Evolutionary conservation across 2,888 invertebrate species (phyloP), one percentile per base, ranked within the genome.

Genomic region (Diloba caeruleocephala): DNA sequence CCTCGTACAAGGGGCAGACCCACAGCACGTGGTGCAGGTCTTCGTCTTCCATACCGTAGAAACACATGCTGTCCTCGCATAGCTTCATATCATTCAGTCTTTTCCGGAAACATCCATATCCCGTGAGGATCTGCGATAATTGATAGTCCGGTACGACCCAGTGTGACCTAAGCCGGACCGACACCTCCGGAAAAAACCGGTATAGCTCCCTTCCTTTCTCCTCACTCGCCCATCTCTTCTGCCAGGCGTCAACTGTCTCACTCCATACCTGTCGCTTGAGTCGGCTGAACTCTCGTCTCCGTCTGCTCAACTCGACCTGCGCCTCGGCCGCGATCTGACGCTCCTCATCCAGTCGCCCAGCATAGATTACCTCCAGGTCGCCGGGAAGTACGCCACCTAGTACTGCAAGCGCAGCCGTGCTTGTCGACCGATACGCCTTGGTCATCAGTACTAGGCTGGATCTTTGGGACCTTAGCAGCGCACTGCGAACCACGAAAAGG

Each of bases 81-180:
- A 74, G 23, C 4, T 2, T 41, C 64, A 68, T 58, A 0, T 48
- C 52, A 7, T 49, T n/a, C 36, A 69, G 37, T 17, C 65, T 39
- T 29, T 52, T 39, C 9, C 55, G 39, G 5, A 21, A 21, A 4
- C 21, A 21, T 1, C 21, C 21, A 21, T 21, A 7, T 3, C 21
- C 21, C 21, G 21, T 21, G 6, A 21, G 21, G 21, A 21, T 21
- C 21, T 21, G 21, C 5, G 21, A 21, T 7, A 7, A 4, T 5
- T 5, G 7, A 5, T 21, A 21, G 6, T 21, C 21, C 3, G 21
- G 21, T 2, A 7, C 6, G 21, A 65, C 1, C 41, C 41, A n/a
- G 9, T 7, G n/a, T 0, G 12, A n/a, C 1, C 6, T 21, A 7
- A 21, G 21, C 6, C 21, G 21, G 2, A 5, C 21, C 21, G 21